Conservation (phyloP, 2,888 invertebrate genomes). For the Callyntrura sp. region DNA sequence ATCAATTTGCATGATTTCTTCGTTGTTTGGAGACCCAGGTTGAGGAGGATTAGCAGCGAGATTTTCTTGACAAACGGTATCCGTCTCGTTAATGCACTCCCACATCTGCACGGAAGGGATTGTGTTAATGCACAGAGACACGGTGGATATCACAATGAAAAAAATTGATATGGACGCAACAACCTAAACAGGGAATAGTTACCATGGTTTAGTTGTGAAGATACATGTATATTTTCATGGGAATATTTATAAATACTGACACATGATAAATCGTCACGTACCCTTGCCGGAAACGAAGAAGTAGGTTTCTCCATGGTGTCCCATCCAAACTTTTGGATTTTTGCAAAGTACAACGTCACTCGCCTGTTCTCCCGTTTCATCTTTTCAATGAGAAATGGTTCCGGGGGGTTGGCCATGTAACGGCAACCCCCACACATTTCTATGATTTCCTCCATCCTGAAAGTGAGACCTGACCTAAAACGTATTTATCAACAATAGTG, state of each 20-base stretch:
- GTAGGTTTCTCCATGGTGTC: constrained; percentile 95
- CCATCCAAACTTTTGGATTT: constrained; percentile 99
- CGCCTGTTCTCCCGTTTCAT: constrained; percentile 93
- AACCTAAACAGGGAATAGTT: constrained; percentile 85
- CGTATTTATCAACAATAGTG: too few relatives aligned
- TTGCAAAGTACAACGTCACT: constrained; percentile 97
- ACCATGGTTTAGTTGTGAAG: too few relatives aligned
- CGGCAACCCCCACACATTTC: constrained; percentile 74
- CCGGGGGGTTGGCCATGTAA: constrained; percentile 87
- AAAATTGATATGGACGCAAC: constrained; percentile 87
- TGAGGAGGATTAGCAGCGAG: constrained; percentile 52
- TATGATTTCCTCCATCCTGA: constrained; percentile 71
- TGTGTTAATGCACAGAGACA: constrained; percentile 87
- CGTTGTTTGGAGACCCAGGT: constrained; percentile 35
- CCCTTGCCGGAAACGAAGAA: constrained; percentile 97
- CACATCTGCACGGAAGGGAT: constrained; percentile 85
- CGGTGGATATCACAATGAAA: constrained; percentile 86
- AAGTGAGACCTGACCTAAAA: too few relatives aligned
- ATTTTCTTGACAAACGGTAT: constrained; percentile 67
- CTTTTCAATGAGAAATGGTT: constrained; percentile 98
- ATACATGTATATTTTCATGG: too few relatives aligned
- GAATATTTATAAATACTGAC: too few relatives aligned
- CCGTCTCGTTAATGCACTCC: constrained; percentile 84
- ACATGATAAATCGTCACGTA: constrained; percentile 87
- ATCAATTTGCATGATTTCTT: constrained; percentile 82